Evolutionary conservation across 2,888 invertebrate genomes (phyloP), one percentile per base, ranked within the genome.

Genomic region (Drosophila meridionalis): DNA sequence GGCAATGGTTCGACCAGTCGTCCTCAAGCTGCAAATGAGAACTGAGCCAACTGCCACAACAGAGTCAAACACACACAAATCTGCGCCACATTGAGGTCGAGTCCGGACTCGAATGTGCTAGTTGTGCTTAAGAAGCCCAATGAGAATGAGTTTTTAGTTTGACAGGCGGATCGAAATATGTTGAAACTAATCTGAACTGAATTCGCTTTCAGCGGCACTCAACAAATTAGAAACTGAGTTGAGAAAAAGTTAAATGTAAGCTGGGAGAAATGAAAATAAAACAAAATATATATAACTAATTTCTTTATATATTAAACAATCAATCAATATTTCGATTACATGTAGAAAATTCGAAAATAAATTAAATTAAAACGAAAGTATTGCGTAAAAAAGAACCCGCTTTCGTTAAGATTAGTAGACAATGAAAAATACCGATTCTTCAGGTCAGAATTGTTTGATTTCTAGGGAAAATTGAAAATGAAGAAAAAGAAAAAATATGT

Each of bases 121-220:
- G 28, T 45, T 48, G 30, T 26, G 34, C 38, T 34, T 53, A 55
- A 62, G 69, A 60, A 76, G 68, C 68, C 64, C 81, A 84, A 86
- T 87, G 77, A 84, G 79, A 79, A 87, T 79, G 79, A 79, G 77
- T 70, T 84, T 87, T 81, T 76, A 74, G 72, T 74, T 69, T 53
- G 14, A 34, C 52, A 43, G 38, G 9, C 38, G 26, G 38, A 40
- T 2, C 8, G 11, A 45, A 28, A 32, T 47, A 68, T 28, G 4
- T 5, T 40, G 1, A 48, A 60, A 12, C 11, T 50, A 60, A 43
- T 14, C 57, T 12, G 9, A 43, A 45, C 26, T 43, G 34, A 20
- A 14, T 34, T 57, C 12, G 8, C 20, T 34, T 43, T 43, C 1
- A 11, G 3, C 14, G 42, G 43, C 57, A 58, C 57, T 58, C 57